Evolutionary conservation across 2,797 vertebrate genomes (phyloP), one percentile per base, ranked within the genome.

Genomic region (Hippoglossus hippoglossus): DNA sequence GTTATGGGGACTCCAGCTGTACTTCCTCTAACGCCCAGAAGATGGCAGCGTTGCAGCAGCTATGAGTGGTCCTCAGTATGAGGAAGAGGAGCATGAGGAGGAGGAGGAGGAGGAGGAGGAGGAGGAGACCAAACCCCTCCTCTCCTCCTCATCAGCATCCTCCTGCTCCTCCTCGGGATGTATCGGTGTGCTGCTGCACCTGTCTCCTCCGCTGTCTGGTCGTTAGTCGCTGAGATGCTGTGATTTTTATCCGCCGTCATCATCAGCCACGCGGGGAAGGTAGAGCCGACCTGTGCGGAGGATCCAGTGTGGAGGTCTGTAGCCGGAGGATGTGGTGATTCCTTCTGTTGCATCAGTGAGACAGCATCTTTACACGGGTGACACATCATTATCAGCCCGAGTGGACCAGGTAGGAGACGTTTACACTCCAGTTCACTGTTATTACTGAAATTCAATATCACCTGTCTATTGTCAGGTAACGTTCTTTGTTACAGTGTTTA

Each of bases 351-450:
- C 86, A 91, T 83, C 90, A 89, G 93, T 94, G 94, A 94, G 87
- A 94, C 94, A 94, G 94, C 94, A 94, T 93, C 91, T 94, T 94
- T 89, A 67, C 80, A n/a, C 85, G 72, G 78, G 84, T 83, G 90
- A 93, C 81, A 84, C 85, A 76, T 82, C 82, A 81, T 79, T 77
- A 90, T 85, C 82, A 64, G 64, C 51, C 22, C 80, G 58, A 73
- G 77, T 75, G 72, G 77, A 87, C 34, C 66, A 92, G 91, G 92
- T 93, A 89, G 28, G 80, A 79, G 51, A 73, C 41, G 53, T 10
- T 44, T 41, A 55, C 47, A 67, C 9, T 6, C 6, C 12, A 26
- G 19, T 34, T 19, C 12, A 26, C 13, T 15, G 15, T 22, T 62
- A 21, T 75, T 55, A 49, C 19, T 0, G 6, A 15, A 19, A 15